Evolutionary conservation across 2,888 invertebrate genomes (phyloP).

Genomic region (Pharmacophagus antenor): DNA sequence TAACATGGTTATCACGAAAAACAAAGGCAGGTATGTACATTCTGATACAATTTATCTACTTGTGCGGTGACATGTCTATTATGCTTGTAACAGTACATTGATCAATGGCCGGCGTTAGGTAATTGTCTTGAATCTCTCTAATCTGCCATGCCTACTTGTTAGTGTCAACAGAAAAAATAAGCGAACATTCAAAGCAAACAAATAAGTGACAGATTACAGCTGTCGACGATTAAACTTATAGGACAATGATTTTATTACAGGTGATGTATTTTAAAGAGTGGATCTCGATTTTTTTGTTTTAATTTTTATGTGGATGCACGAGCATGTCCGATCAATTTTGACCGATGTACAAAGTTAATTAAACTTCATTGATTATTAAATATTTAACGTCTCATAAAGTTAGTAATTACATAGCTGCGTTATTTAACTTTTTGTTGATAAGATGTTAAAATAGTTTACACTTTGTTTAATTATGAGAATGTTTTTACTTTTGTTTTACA

Average conservation of each 20-base stretch:
- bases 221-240: neutral
- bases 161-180: neutral
- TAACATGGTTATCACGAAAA: neutral
- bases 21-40: neutral
- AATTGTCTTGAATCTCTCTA: conserved; percentile 3
- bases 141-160: neutral
- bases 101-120: neutral
- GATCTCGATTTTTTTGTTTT: neutral
- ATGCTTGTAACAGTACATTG: conserved; percentile 4
- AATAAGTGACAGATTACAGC: conserved; percentile 9
- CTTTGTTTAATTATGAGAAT: too few relatives aligned
- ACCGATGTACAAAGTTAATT: neutral
- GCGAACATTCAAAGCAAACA: conserved; percentile 7
- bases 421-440: too few relatives aligned
- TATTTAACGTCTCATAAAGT: too few relatives aligned
- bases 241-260: neutral
- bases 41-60: neutral
- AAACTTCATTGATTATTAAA: too few relatives aligned
- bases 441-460: too few relatives aligned
- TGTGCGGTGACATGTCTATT: neutral
- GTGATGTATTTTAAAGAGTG: neutral
- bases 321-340: neutral
- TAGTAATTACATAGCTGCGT: too few relatives aligned
- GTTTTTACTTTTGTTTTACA: too few relatives aligned
- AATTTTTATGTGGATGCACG: neutral